Conservation (phyloP, 2,113 vertebrate genomes). For the Quiscalus mexicanus region DNA sequence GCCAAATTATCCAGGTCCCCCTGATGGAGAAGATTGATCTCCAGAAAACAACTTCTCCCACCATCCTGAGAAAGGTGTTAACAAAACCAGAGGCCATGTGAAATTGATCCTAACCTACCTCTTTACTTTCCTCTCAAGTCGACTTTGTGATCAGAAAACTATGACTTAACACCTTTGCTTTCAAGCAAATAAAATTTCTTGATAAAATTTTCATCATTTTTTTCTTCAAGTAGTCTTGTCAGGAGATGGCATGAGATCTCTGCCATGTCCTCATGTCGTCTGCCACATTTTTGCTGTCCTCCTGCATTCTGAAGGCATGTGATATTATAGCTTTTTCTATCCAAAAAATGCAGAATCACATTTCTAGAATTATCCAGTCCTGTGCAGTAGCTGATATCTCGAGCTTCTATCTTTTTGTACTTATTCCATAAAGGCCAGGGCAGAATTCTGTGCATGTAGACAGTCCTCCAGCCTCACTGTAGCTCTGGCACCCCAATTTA, state of each 20-base stretch:
- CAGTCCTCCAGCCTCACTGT: background rate
- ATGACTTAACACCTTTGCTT: background rate
- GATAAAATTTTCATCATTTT: background rate
- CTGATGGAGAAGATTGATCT: background rate
- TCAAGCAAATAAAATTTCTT: background rate
- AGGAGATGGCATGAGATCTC: background rate
- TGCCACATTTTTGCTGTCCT: background rate
- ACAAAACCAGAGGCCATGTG: background rate
- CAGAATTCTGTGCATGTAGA: background rate
- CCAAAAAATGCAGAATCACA: background rate
- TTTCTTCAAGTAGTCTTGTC: background rate
- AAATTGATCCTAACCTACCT: background rate
- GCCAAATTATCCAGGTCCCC: background rate
- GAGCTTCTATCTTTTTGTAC: background rate
- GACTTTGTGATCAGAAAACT: background rate
- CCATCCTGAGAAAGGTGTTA: background rate
- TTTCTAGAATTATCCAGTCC: background rate
- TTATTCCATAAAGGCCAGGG: background rate
- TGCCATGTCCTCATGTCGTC: background rate
- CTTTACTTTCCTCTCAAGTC: background rate
- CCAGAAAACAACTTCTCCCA: background rate
- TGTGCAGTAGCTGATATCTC: background rate
- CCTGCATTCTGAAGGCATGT: fast-evolving
- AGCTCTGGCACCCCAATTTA: background rate
- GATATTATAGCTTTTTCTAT: background rate